phyloP scores from a whole-genome alignment of 2,797 vertebrate genomes.

The Eptatretus atami region DNA sequence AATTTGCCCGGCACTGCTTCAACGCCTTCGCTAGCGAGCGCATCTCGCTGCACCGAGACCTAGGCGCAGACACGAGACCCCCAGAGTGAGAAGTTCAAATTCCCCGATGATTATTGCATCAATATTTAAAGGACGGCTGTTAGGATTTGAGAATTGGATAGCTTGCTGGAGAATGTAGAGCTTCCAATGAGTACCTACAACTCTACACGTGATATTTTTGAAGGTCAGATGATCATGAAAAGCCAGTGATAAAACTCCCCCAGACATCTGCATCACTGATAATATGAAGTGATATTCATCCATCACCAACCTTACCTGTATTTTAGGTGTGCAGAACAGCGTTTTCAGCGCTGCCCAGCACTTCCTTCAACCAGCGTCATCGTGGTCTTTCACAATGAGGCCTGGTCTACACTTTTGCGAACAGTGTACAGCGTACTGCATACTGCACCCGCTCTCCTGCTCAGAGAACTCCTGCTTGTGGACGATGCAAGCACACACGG shows the following conservation, averaged over 20 bases:
- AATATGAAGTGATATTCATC: no score
- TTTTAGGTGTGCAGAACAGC: conserved; percentile 43
- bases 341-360: conserved; percentile 37
- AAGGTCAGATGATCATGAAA: no score
- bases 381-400: conserved; percentile 81
- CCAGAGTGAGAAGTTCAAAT: conserved; percentile 38
- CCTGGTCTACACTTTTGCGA: conserved; percentile 61
- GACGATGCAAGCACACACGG: conserved; percentile 60
- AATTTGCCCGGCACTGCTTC: conserved; percentile 60
- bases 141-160: no score
- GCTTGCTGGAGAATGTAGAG: no score
- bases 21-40: conserved; percentile 75
- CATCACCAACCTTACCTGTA: no score
- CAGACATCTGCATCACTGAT: no score
- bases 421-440: conserved; percentile 63
- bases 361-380: conserved; percentile 54
- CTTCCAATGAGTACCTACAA: no score
- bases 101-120: neutral
- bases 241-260: no score
- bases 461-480: conserved; percentile 56
- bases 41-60: conserved; percentile 52
- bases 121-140: neutral
- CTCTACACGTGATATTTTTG: no score
- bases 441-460: conserved; percentile 31
- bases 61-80: conserved; percentile 57